Evolutionary conservation across 1,140 invertebrate genomes (phyloP), one percentile per base, ranked within the genome.

Genomic region (Pteromalus puparum): DNA sequence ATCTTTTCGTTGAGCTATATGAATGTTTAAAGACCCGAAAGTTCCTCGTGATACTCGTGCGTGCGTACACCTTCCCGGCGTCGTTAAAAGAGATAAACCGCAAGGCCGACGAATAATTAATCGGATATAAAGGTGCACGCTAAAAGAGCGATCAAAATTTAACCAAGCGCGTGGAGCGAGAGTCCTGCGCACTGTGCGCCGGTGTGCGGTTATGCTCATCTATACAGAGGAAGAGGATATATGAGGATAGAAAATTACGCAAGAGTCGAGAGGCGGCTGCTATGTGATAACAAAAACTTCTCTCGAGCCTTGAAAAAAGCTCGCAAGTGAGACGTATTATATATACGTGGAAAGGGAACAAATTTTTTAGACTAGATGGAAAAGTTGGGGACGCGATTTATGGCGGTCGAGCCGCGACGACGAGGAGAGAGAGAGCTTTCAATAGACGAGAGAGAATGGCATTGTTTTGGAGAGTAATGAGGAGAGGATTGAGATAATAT

Each of bases 141-240:
- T 72, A 75, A 82, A 82, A 73, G 61, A 75, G 26, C 81, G 73
- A 82, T 82, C 72, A 82, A 82, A 82, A 82, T 82, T 82, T 82
- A 82, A 82, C 74, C 74, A 72, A 75, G 67, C 72, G 72, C n/a
- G n/a, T n/a, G n/a, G n/a, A 53, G 30, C 72, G 81, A 53, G 30
- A 61, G 15, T 73, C 70, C 30, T 34, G 18, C 48, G 18, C 15
- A 30, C 28, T 12, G 70, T 24, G 67, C 21, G 65, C 42, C 4
- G 42, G 65, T 2, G 38, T 7, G 15, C 6, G 26, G 42, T 72
- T 80, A 70, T 42, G 46, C 68, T 70, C 18, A 28, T 67, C 38
- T 34, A n/a, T n/a, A 28, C 65, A 18, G 34, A 80, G 61, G 7
- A 65, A 42, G 26, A 73, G 61, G 61, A 18, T 78, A 34, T 46